phyloP scores from a whole-genome alignment of 1,140 invertebrate genomes.

The Lordiphosa collinella region DNA sequence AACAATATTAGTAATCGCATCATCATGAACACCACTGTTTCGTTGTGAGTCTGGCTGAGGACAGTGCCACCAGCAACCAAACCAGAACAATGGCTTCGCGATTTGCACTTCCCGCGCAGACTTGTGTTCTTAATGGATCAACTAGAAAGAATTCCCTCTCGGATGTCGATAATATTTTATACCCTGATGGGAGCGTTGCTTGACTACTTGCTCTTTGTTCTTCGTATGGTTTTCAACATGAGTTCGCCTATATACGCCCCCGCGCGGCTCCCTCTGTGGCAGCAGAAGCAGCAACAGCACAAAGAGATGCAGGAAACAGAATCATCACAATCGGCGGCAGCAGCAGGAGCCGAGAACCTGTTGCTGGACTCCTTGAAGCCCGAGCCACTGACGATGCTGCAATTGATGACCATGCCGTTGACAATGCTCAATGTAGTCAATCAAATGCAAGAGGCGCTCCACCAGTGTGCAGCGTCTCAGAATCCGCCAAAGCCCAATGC shows the following conservation, averaged over 20 bases:
- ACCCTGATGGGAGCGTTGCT: conserved; percentile 49
- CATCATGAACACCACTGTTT: conserved; percentile 37
- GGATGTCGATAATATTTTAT: conserved; percentile 46
- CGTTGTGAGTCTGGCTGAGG: conserved; percentile 28
- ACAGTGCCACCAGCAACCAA: conserved; percentile 35
- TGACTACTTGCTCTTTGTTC: conserved; percentile 53
- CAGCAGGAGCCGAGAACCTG: conserved; percentile 14
- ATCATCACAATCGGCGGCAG: conserved; percentile 19
- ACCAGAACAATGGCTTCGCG: conserved; percentile 52
- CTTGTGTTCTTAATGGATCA: conserved; percentile 47
- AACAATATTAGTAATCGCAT: conserved; percentile 22
- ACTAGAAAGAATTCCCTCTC: conserved; percentile 20
- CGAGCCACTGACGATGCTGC: conserved; percentile 48
- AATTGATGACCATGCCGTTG: conserved; percentile 46
- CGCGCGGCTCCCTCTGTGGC: conserved; percentile 35
- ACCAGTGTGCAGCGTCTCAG: conserved; percentile 44
- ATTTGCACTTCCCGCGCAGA: conserved; percentile 23
- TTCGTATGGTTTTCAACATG: conserved; percentile 51
- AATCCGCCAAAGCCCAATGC: conserved; percentile 27
- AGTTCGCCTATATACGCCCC: conserved; percentile 57
- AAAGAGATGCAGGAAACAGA: conserved; percentile 30
- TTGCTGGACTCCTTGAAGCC: conserved; percentile 37
- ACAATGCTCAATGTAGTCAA: conserved; percentile 48
- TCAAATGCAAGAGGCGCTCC: conserved; percentile 39
- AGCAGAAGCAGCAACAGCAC: conserved; percentile 8